Conservation (phyloP, 2,888 invertebrate species). For the Eucriotettix oculatus region DNA sequence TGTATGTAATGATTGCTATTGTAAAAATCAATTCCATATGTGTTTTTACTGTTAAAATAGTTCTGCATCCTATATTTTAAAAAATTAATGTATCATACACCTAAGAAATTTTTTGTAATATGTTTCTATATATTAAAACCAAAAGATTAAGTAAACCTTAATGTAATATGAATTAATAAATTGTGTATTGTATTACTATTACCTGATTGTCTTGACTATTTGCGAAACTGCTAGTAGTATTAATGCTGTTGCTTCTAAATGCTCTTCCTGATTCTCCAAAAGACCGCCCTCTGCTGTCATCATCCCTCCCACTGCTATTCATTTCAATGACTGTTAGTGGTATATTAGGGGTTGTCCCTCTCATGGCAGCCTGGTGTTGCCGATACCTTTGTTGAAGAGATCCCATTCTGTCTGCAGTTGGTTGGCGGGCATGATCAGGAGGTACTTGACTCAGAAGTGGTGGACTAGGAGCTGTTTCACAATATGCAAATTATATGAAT, state of each 20-base stretch:
- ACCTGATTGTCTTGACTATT: neutral
- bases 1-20: too few species aligned
- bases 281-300: too few species aligned
- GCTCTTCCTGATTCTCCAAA: neutral
- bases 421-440: constrained; percentile 26
- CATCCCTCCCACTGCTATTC: constrained; percentile 1
- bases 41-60: too few species aligned
- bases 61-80: too few species aligned
- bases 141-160: too few species aligned
- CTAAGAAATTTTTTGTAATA: too few species aligned
- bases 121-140: too few species aligned
- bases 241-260: constrained; percentile 6
- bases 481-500: neutral
- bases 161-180: too few species aligned
- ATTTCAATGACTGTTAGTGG: constrained; percentile 16
- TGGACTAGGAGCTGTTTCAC: constrained; percentile 1
- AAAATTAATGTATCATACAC: too few species aligned
- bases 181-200: too few species aligned
- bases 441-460: constrained; percentile 1
- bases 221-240: constrained; percentile 1
- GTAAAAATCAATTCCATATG: too few species aligned
- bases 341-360: constrained; percentile 14
- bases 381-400: constrained; percentile 36
- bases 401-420: constrained; percentile 16
- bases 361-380: constrained; percentile 37